Base-by-base conservation (phyloP, 2,888 invertebrate genomes). In the Noctua comes region DNA sequence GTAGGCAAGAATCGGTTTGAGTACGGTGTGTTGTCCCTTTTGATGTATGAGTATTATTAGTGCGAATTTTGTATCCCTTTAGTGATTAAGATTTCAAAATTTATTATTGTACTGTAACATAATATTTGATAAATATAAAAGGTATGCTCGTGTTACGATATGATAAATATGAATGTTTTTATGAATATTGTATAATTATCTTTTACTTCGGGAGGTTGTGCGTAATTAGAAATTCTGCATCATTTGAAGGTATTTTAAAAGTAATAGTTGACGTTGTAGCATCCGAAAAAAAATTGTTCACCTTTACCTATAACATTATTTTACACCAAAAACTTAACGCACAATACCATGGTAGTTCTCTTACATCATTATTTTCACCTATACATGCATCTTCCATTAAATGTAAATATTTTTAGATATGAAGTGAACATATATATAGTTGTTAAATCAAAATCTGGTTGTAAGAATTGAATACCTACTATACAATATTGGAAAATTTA, bases 21-120 rank as follows among this genome's bases (percentile, higher is more conserved):
- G 89, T 90, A 88, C 87, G 90, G 84, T 91, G 90, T 88, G 91
- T 88, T 88, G 87, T 88, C 88, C 88, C 89, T 86, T 91, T 93
- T 90, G 90, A 90, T 92, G 93, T 93, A 93, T 90, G 96, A 96
- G 96, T 96, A 96, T 96, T 96, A 95, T 94, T 96, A 96, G 95
- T 93, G 94, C 93, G 95, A 95, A 95, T 95, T 96, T 96, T 96
- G 94, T 96, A 96, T 96, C 95, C 95, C 93, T 92, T 91, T 95
- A 95, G 94, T 85, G 86, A 91, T 82, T 96, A 96, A 96, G 96
- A 88, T 95, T 96, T 95, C 95, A 92, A 96, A 96, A 96, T 96
- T 88, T 95, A 93, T 95, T 91, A 94, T 94, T 95, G 94, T 96
- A 95, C 93, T 91, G 93, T 96, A 95, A 93, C 85, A 89, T 86